Percentiles rank a stretch among this genome's conserved stretches.
Evolutionary conservation across 2,113 vertebrate species (phyloP).

Genomic region (Arvicanthis niloticus): DNA sequence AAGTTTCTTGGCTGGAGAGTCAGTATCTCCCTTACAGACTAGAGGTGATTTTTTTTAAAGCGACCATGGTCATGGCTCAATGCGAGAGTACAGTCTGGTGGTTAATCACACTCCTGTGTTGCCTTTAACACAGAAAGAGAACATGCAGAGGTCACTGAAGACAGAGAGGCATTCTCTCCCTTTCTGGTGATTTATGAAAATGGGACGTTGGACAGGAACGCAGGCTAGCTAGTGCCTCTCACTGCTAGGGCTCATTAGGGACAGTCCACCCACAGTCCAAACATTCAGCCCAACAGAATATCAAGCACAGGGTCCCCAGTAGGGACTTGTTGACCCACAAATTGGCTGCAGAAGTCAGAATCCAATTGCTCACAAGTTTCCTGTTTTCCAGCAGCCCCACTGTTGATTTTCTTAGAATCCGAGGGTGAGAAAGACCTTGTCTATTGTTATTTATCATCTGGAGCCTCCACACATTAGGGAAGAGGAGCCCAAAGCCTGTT

Average conservation of each 20-base stretch:
- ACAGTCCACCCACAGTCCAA: constrained; percentile 67
- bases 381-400: constrained; percentile 41
- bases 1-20: constrained; percentile 70
- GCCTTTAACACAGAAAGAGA: constrained; percentile 78
- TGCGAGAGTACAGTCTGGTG: neutral
- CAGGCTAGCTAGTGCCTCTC: constrained; percentile 73
- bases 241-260: constrained; percentile 62
- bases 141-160: constrained; percentile 85
- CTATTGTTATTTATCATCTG: constrained; percentile 23
- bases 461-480: constrained; percentile 9
- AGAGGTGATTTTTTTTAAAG: constrained; percentile 61
- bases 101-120: constrained; percentile 40
- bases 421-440: constrained; percentile 33
- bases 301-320: constrained; percentile 62
- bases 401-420: constrained; percentile 66
- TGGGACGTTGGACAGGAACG: constrained; percentile 52
- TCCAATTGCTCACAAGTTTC: constrained; percentile 18
- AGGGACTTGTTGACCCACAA: constrained; percentile 69
- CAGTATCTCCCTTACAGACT: constrained; percentile 43
- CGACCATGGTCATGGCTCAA: neutral
- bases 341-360: constrained; percentile 37
- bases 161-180: constrained; percentile 66
- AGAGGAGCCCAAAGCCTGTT: neutral
- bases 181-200: constrained; percentile 71
- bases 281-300: constrained; percentile 33